Conservation (phyloP, 2,113 vertebrate species). For the Ageneiosus marmoratus region DNA sequence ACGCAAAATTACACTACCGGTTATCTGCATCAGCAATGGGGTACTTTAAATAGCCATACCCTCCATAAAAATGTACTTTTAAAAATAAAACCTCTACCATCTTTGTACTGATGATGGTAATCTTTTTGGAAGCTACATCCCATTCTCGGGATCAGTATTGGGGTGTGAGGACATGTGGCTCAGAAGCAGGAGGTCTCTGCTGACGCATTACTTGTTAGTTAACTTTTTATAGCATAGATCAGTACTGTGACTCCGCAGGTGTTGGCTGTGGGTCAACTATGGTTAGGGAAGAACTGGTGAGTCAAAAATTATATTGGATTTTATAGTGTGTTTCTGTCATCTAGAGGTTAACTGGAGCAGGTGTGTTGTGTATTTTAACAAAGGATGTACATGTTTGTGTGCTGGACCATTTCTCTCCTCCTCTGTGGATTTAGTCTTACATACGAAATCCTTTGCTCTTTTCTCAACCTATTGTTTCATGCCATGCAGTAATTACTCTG, state of each 20-base stretch:
- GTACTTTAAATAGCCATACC: neutral
- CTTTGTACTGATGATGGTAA: neutral
- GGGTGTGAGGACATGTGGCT: slow-evolving; percentile 34
- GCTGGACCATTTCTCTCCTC: neutral
- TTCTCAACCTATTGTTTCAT: neutral
- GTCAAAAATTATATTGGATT: neutral
- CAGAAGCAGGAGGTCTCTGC: slow-evolving; percentile 37
- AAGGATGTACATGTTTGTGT: neutral
- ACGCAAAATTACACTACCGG: neutral
- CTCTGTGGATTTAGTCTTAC: neutral
- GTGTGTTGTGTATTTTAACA: neutral
- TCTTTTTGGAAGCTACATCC: neutral
- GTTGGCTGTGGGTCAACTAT: slow-evolving; percentile 19
- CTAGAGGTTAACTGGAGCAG: slow-evolving; percentile 9
- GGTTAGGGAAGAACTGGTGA: neutral
- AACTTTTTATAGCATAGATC: slow-evolving; percentile 31
- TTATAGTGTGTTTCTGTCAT: slow-evolving; percentile 14
- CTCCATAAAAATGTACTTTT: neutral
- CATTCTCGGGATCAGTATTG: neutral
- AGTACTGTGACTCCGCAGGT: slow-evolving; percentile 14
- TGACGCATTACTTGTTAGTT: slow-evolving; percentile 29
- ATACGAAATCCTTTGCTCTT: neutral
- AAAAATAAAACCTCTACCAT: neutral
- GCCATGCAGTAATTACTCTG: neutral
- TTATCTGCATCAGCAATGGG: neutral